Evolutionary conservation across 2,113 vertebrate genomes (phyloP).

Genomic region (Sphyrna mokarran): DNA sequence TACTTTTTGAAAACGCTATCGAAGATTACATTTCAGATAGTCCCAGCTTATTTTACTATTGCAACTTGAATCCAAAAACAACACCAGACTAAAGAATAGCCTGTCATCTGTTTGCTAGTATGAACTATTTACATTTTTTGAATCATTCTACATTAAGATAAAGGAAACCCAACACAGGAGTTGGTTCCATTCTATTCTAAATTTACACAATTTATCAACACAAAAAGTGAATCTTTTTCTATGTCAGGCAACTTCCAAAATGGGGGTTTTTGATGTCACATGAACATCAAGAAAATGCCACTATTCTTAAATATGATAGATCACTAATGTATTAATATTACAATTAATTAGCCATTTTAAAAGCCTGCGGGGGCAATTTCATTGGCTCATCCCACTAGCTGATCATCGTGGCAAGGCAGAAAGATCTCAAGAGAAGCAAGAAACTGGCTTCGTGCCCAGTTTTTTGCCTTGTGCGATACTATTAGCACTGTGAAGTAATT

Average conservation of each 20-base stretch:
- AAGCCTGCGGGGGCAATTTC: not conserved
- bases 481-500: too few species aligned
- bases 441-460: too few species aligned
- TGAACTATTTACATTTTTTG: not conserved
- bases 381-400: too few species aligned
- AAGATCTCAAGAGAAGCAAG: too few species aligned
- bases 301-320: not conserved
- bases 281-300: not conserved
- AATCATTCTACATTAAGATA: not conserved
- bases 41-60: not conserved
- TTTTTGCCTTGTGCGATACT: too few species aligned
- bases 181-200: not conserved
- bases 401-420: too few species aligned
- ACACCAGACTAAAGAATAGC: not conserved
- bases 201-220: not conserved
- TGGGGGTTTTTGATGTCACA: not conserved
- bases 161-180: not conserved
- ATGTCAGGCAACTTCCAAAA: not conserved
- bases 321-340: not conserved
- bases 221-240: not conserved
- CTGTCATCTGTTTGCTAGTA: not conserved
- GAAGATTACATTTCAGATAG: conserved; percentile 14
- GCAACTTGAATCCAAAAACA: not conserved
- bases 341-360: not conserved
- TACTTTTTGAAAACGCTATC: not conserved